Percentiles rank a stretch among this genome's conserved stretches.
Evolutionary conservation across 2,888 invertebrate genomes (phyloP).

Genomic region (Amphipoea oculea): DNA sequence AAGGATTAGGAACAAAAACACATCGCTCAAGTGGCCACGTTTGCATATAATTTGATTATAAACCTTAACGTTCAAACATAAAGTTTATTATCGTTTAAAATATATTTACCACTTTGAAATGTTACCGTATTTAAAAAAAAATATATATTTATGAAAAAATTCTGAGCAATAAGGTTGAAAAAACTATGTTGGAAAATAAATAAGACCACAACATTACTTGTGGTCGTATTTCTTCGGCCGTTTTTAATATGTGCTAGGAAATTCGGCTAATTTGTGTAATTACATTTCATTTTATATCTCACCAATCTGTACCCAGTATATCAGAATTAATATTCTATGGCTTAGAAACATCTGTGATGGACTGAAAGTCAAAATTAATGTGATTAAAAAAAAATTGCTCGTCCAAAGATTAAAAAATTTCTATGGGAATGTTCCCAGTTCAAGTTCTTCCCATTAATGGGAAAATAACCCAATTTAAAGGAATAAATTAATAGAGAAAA

Average conservation of each 20-base stretch:
- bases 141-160: too few relatives aligned
- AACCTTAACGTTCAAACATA: not conserved
- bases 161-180: not conserved
- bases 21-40: too few relatives aligned
- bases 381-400: conserved; percentile 40
- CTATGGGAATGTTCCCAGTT: conserved; percentile 48
- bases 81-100: too few relatives aligned
- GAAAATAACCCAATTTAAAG: conserved; percentile 24
- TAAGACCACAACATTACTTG: too few relatives aligned
- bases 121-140: too few relatives aligned
- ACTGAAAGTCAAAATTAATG: conserved; percentile 55
- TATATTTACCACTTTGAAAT: too few relatives aligned
- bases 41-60: not conserved
- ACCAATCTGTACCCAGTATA: not conserved
- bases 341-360: conserved; percentile 57
- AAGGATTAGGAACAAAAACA: too few relatives aligned
- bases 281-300: not conserved
- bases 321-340: conserved; percentile 22
- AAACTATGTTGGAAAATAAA: too few relatives aligned
- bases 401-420: conserved; percentile 64
- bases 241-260: too few relatives aligned
- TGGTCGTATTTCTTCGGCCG: too few relatives aligned
- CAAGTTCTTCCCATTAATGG: conserved; percentile 21
- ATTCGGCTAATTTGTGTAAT: not conserved
- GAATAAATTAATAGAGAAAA: conserved; percentile 39